Evolutionary conservation across 2,888 invertebrate genomes (phyloP), one percentile per base, ranked within the genome.

Genomic region (Rutpela maculata): DNA sequence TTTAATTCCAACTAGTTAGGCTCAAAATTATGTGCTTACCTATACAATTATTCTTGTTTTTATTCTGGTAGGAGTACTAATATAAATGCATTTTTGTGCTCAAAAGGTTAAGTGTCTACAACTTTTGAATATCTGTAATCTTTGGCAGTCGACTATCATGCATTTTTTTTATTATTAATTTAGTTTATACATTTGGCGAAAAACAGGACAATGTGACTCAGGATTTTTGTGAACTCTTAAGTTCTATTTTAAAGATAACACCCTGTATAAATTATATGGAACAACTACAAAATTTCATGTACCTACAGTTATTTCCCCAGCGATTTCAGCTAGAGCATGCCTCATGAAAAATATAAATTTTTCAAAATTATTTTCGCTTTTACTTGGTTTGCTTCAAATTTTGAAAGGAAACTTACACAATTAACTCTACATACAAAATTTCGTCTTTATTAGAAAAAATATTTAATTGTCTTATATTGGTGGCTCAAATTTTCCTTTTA

Each of bases 391-490:
- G 71, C 62, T 15, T 59, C 12, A 70, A 56, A 59, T 74, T 76
- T 76, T 78, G 83, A 82, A 86, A 87, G 87, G 87, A 86, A 87
- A 87, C 87, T 84, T 86, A 86, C 86, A 85, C 31, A 35, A 35
- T 35, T 35, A 35, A 35, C 9, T n/a, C n/a, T 19, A 18, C 9
- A 50, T 50, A 35, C 15, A 63, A 72, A 63, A 77, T 79, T 75
- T 79, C 60, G 63, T 76, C 22, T n/a, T 62, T 2, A 35, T 65
- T 43, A 55, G 26, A 22, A 50, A 43, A 26, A 38, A 38, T 31
- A 12, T 57, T 55, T 35, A 11, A 62, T n/a, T 17, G 31, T 69
- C 18, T 31, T 67, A 60, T 50, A 80, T 76, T 79, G 74, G 72
- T 80, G 76, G 79, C 76, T 78, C 80, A 74, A 78, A 75, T 78